Base-by-base conservation (phyloP, 2,797 vertebrate genomes). In the Sebastes hubbsi region DNA sequence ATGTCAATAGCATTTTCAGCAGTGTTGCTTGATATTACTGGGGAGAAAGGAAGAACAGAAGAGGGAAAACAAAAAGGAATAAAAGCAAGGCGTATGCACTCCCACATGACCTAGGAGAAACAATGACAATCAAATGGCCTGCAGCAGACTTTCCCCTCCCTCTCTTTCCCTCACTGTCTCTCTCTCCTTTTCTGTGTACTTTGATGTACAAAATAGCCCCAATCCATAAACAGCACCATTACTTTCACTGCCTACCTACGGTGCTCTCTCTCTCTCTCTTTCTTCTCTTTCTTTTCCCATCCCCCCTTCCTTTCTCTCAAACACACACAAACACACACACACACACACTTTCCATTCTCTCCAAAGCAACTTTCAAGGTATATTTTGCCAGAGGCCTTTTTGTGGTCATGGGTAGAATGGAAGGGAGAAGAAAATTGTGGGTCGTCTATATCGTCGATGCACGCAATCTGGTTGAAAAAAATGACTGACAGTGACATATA, bases 141-240 rank as follows among this genome's bases (percentile, higher is more conserved):
- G 91, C 88, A 91, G 91, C 93, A 89, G 85, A 86, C 82, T 87
- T 79, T 70, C 72, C 86, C 80, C 89, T 82, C 83, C 74, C 81
- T 85, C 75, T 62, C 75, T 62, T 64, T 66, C 24, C 18, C 84
- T 49, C 74, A 61, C 70, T 49, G 54, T 63, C 83, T 66, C 83
- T 83, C 80, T 85, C 84, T 89, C 85, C 75, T 88, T 89, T 89
- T 87, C 89, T 94, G 85, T 93, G 84, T 92, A 92, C 92, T 93
- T 94, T 94, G 93, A 93, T 95, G 93, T 94, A 93, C 91, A 92
- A 94, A 94, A 94, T 92, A 94, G 92, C 93, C 91, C 80, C 89
- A 80, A 93, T 93, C 91, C 93, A 95, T 94, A 94, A 94, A 93
- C 91, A 93, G 88, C 84, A 78, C 91, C 92, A 94, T 94, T 92